Evolutionary conservation across 2,797 vertebrate species (phyloP).

Genomic region (Vultur gryphus): DNA sequence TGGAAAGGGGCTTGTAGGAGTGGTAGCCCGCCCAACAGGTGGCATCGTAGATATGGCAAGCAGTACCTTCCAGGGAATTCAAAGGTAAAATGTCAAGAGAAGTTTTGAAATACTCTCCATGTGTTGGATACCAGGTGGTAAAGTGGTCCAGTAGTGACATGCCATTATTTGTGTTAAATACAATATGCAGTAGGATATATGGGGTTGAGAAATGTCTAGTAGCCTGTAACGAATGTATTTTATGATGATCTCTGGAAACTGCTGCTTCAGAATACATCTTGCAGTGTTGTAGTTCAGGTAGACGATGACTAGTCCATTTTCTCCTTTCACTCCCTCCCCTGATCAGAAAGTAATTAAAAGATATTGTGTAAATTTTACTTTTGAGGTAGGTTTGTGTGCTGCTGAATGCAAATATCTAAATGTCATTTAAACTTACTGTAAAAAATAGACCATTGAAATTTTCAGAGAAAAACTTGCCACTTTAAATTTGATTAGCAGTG

Average conservation of each 20-base stretch:
- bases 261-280: background rate
- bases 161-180: background rate
- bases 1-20: slow-evolving; percentile 94
- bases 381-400: background rate
- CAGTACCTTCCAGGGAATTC: slow-evolving; percentile 97
- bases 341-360: background rate
- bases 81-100: slow-evolving; percentile 78
- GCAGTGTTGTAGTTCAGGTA: background rate
- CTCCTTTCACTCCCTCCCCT: background rate
- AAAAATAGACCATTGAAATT: background rate
- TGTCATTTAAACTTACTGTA: background rate
- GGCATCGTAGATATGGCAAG: slow-evolving; percentile 98
- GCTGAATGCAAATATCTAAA: background rate
- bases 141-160: background rate
- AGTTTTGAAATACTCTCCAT: fast-evolving
- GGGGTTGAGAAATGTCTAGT: background rate
- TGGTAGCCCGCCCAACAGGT: slow-evolving; percentile 90
- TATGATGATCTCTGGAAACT: background rate
- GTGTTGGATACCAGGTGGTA: fast-evolving
- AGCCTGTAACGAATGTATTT: background rate
- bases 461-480: background rate
- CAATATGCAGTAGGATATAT: too few relatives aligned
- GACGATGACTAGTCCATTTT: background rate
- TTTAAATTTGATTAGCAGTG: background rate
- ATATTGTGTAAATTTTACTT: background rate